Evolutionary conservation across 1,140 invertebrate genomes (phyloP), one percentile per base, ranked within the genome.

Genomic region (Cylas formicarius): DNA sequence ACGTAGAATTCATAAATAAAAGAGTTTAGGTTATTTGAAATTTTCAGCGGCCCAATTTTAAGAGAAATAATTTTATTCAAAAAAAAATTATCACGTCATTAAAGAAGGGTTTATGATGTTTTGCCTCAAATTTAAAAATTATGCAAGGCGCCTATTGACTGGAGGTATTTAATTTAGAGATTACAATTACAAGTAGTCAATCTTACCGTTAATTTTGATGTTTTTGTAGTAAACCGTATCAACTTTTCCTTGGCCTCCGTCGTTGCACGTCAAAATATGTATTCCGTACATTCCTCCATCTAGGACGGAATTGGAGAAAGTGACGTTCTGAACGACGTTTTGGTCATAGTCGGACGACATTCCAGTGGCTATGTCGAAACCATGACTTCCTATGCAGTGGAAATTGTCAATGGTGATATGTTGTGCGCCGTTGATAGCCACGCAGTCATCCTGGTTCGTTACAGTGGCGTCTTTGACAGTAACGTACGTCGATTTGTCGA

Each of bases 361-460:
- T 23, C 35, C 35, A 22, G 35, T 37, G 35, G 35, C 35, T 10
- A 37, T 37, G 13, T 37, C 35, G 14, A 44, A 26, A 19, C 42
- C 42, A n/a, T 44, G 42, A 4, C 42, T 32, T 3, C 42, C 42
- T 19, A 14, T 11, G 16, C 42, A 44, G 4, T 27, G 2, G 7
- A 44, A 4, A 14, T 36, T 19, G 9, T 23, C 22, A 23, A 44
- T 35, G 5, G 24, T 7, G 10, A 44, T 44, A 14, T 44, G 31
- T 8, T 21, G 14, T 10, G 32, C 42, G 22, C 14, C 6, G 20
- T 44, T 36, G 2, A 44, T 44, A 29, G 29, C 41, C 3, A 43
- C 31, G 20, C 41, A 43, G 17, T 43, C 41, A 20, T 43, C 41
- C 18, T 44, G 42, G 24, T 44, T 44, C n/a, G 18, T 20, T 6